Conservation (phyloP, 37 sponge, comb jelly and placozoan species). For the Hormiphora californensis region DNA sequence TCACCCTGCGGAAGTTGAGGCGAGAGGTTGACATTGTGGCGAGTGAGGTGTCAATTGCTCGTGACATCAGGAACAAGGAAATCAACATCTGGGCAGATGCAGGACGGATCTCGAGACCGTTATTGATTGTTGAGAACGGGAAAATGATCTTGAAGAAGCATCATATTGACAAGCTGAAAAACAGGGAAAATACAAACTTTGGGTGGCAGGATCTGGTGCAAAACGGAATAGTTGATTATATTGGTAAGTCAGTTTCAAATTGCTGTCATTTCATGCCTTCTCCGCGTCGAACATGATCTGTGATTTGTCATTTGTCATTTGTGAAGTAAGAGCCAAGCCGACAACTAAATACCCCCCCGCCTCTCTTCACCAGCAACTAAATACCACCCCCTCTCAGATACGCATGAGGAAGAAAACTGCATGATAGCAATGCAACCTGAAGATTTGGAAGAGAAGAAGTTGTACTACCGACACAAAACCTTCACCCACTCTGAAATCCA, state of each 20-base stretch:
- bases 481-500: slow-evolving; percentile 99
- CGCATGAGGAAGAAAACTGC: slow-evolving; percentile 97
- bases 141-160: slow-evolving; percentile 88
- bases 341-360: too few species aligned
- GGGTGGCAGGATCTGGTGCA: slow-evolving; percentile 99
- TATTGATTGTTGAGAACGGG: slow-evolving; percentile 98
- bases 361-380: too few species aligned
- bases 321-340: too few species aligned
- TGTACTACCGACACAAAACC: slow-evolving; percentile 94
- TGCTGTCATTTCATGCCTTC: too few species aligned
- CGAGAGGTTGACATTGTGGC: slow-evolving; percentile 99
- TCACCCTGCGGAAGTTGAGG: slow-evolving; percentile 86
- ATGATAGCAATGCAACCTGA: slow-evolving; percentile 99
- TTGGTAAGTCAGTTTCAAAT: too few species aligned
- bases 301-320: too few species aligned
- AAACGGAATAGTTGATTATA: slow-evolving; percentile 97
- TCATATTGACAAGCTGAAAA: slow-evolving; percentile 93
- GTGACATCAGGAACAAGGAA: slow-evolving; percentile 93
- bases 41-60: slow-evolving; percentile 95
- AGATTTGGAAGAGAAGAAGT: slow-evolving; percentile 69
- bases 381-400: too few species aligned
- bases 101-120: slow-evolving; percentile 93
- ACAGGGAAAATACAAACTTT: slow-evolving; percentile 86
- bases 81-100: slow-evolving; percentile 99
- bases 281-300: too few species aligned